These are phyloP conservation scores for Herpailurus yagouaroundi DNA, from an alignment of 2,113 vertebrate species.

Conservation along the genomic window DNA sequence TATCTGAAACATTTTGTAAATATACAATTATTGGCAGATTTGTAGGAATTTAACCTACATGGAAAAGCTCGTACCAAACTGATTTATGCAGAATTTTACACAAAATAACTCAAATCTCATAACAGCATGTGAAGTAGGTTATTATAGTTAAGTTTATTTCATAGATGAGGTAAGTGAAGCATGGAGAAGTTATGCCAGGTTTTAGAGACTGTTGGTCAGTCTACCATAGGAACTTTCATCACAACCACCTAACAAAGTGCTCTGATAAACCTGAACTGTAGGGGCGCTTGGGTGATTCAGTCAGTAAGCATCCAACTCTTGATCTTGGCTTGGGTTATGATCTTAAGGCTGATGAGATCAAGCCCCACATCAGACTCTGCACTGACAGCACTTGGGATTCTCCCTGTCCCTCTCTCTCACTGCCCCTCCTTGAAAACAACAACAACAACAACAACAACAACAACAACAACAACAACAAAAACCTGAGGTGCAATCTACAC, in stretches of 20 bases:
- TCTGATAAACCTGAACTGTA: neutral
- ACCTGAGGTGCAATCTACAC: neutral
- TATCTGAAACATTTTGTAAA: neutral
- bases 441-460: no score
- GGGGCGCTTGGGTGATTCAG: no score
- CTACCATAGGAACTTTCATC: neutral
- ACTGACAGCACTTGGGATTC: no score
- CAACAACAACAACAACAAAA: neutral
- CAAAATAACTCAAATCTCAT: neutral
- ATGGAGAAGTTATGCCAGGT: neutral
- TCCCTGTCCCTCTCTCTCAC: no score
- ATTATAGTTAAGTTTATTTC: neutral
- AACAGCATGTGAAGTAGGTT: neutral
- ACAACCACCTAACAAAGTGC: neutral
- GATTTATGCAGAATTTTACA: neutral
- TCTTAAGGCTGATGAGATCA: no score
- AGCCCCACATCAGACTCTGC: no score
- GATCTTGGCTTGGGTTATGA: no score
- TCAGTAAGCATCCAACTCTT: no score
- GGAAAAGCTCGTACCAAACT: neutral
- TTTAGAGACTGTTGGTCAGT: neutral
- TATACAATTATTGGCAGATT: neutral
- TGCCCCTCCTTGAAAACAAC: no score
- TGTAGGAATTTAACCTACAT: neutral
- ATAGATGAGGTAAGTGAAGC: neutral